These are phyloP conservation scores for Phylloscopus whistleri DNA, from an alignment of 2,113 vertebrate species.

Conservation along the genomic window DNA sequence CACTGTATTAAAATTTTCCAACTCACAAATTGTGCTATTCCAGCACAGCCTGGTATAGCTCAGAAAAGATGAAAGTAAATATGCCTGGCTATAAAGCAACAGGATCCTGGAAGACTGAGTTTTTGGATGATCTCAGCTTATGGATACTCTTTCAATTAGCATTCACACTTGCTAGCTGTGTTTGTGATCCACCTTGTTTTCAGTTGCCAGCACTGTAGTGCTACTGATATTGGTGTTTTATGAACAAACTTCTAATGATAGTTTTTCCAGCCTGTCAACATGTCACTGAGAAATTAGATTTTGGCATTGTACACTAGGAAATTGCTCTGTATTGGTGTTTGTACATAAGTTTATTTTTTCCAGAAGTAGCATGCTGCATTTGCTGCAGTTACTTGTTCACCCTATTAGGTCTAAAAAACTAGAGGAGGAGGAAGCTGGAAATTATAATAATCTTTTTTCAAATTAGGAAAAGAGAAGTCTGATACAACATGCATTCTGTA, in stretches of 20 bases:
- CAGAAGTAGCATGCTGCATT: not conserved
- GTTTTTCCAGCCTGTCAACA: not conserved
- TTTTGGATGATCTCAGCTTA: not conserved
- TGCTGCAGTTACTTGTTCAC: not conserved
- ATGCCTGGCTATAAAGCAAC: not conserved
- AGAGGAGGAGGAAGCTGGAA: not conserved
- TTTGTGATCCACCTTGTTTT: not conserved
- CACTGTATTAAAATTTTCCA: not conserved
- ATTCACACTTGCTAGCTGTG: not conserved
- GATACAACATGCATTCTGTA: not conserved
- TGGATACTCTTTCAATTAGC: not conserved
- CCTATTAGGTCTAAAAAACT: not conserved
- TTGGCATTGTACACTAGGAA: too few relatives aligned
- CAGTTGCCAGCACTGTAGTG: not conserved
- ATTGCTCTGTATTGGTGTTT: not conserved
- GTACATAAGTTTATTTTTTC: not conserved
- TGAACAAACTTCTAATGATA: not conserved
- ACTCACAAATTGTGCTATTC: not conserved
- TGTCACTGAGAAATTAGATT: not conserved
- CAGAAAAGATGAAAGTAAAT: not conserved
- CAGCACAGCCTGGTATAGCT: not conserved
- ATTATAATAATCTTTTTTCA: not conserved
- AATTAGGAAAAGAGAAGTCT: not conserved
- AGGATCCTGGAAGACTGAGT: not conserved
- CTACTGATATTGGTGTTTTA: not conserved